Percentiles rank a stretch among this genome's conserved stretches.
Evolutionary conservation across 2,888 invertebrate species (phyloP).

Genomic region (Drosophila bunnanda): DNA sequence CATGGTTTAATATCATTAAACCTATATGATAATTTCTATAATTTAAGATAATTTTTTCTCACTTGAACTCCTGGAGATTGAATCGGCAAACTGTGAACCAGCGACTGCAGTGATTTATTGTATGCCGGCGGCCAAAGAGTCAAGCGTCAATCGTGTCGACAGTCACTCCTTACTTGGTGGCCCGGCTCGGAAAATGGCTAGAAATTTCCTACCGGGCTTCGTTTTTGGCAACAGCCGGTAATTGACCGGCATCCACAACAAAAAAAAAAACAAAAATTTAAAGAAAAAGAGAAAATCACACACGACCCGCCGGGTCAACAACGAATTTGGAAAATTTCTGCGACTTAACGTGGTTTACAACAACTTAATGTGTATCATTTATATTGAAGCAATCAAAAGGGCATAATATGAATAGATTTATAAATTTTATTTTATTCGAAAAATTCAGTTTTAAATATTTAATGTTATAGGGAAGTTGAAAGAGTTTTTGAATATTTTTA

Average conservation of each 20-base stretch:
- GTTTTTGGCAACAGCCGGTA: slow-evolving; percentile 38
- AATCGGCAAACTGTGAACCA: slow-evolving; percentile 31
- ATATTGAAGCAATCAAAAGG: background rate
- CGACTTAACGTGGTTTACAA: background rate
- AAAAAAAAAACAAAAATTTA: background rate
- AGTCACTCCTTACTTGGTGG: slow-evolving; percentile 53
- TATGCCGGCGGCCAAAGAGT: slow-evolving; percentile 66
- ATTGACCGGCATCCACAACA: slow-evolving; percentile 18
- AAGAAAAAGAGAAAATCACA: slow-evolving; percentile 41
- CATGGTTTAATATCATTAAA: background rate
- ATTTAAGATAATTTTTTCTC: background rate
- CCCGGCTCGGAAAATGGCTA: slow-evolving; percentile 58
- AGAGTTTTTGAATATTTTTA: too few species aligned
- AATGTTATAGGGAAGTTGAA: too few species aligned
- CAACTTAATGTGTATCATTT: background rate
- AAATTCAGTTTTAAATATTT: too few species aligned
- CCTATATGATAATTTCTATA: background rate
- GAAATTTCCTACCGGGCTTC: slow-evolving; percentile 61
- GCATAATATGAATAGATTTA: background rate
- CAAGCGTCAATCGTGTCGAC: slow-evolving; percentile 60
- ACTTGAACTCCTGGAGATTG: slow-evolving; percentile 25
- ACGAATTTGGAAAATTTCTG: slow-evolving; percentile 25
- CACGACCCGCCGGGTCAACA: slow-evolving; percentile 12
- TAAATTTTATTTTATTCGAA: background rate
- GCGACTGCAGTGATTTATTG: slow-evolving; percentile 67